Base-by-base conservation (phyloP, 2,888 invertebrate genomes). In the Patella ulyssiponensis region DNA sequence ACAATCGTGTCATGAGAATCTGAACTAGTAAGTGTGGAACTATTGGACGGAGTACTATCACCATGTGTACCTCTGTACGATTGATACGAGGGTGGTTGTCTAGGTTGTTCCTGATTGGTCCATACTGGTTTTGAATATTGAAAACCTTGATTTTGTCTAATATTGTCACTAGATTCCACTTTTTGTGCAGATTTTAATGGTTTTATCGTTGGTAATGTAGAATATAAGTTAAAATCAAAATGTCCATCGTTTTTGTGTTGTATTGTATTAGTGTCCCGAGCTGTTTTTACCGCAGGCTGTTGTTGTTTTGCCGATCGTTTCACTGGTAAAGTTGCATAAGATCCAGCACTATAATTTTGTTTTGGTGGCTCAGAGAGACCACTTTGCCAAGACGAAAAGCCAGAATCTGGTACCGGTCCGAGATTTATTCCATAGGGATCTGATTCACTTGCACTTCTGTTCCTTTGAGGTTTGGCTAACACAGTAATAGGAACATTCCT, bases 131-230 rank as follows among this genome's bases (percentile, higher is more conserved):
- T 78, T 73, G 82, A 79, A 73, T 71, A 83, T 73, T 83, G 81
- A 53, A 79, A 77, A 58, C 75, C 52, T 20, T 54, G 73, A 33
- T 33, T 56, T 27, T 27, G 73, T 56, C 27, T 53, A 58, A 54
- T n/a, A 5, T 11, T 51, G 33, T 69, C 75, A 75, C 70, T 75
- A 23, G 70, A 72, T n/a, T 76, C 76, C 51, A 76, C 72, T 64
- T 72, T 76, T 64, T 71, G 77, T 23, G 81, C 75, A 44, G 82
- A 80, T 52, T 82, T 79, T 12, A 85, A 77, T 44, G 85, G 85
- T 73, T 82, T 84, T 23, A 86, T 85, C 58, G 83, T 83, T 14
- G 86, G 86, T 12, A 85, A 78, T 33, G 86, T 83, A 69, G 83
- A 83, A 80, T 82, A 84, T 53, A 75, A 75, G 56, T 80, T 82